Base-by-base conservation (phyloP, 2,888 invertebrate genomes). In the Ganaspis brasiliensis region DNA sequence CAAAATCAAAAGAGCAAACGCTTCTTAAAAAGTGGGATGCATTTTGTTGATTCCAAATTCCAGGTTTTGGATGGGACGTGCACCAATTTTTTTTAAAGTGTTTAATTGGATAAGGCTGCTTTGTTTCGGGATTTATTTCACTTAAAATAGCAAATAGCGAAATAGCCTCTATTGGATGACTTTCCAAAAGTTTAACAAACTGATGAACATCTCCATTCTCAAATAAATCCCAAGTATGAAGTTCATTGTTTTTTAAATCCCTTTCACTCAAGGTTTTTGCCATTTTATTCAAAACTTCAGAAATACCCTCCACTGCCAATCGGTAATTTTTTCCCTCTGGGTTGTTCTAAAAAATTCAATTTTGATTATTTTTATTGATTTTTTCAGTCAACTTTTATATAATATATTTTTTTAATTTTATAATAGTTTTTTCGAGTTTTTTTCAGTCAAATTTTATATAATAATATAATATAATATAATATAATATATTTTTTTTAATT, bases 1-100 rank as follows among this genome's bases (percentile, higher is more conserved):
- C 80, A 10, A 83, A 83, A 78, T 89, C 89, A 78, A 89, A 89
- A 9, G 86, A 84, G 52, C 90, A 90, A n/a, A 90, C n/a, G 55
- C 84, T 81, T 2, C 81, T 79, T 12, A 90, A 72, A 59, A 89
- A 90, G 24, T 77, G 83, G 26, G 71, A 83, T 10, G 83, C 82
- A 10, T 80, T 82, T 5, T 77, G 73, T 21, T 78, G 73, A 16
- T 73, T 79, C 90, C 90, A 90, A 63, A 85, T 89, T 55, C 67
- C 73, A 1, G 84, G 82, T 70, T 84, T 79, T 14, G 85, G 87
- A 10, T 81, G 84, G 3, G 75, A 59, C 4, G 79, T 79, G 74
- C 90, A 90, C 81, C 88, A 82, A 2, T 63, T 73, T 14, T 72
- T 82, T 21, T 86, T 83, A 0, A 86, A 12, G n/a, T 87, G 81